phyloP scores from a whole-genome alignment of 2,888 invertebrate species.

The Hydropsyche betteni region DNA sequence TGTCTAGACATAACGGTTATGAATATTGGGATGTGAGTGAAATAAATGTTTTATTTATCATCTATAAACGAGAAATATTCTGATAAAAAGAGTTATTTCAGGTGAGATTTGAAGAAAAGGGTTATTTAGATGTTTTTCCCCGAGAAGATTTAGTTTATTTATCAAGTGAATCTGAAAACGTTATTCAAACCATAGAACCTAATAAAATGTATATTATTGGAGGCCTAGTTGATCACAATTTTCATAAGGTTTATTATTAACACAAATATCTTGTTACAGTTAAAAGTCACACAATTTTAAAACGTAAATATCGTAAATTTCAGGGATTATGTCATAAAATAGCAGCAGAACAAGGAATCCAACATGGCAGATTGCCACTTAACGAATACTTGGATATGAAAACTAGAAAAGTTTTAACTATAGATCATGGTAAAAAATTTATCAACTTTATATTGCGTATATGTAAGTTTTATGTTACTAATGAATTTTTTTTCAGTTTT shows the following conservation, averaged over 20 bases:
- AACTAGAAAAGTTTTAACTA: conserved; percentile 91
- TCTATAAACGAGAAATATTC: not conserved
- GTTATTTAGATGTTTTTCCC: conserved; percentile 76
- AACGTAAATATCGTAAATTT: not conserved
- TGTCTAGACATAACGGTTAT: conserved; percentile 86
- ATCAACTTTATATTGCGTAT: conserved; percentile 19
- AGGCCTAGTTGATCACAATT: conserved; percentile 97
- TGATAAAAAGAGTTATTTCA: conserved; percentile 54
- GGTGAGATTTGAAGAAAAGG: conserved; percentile 75
- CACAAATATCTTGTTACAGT: conserved; percentile 32
- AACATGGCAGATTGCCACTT: conserved; percentile 88
- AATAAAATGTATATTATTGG: conserved; percentile 93
- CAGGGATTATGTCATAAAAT: conserved; percentile 86
- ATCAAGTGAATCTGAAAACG: conserved; percentile 92
- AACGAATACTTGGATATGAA: conserved; percentile 90
- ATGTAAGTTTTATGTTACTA: not conserved
- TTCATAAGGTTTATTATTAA: conserved; percentile 75
- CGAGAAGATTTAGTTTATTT: conserved; percentile 87
- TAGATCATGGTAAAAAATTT: conserved; percentile 83
- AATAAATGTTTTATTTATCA: conserved; percentile 8
- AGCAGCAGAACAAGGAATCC: conserved; percentile 80
- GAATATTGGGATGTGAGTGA: conserved; percentile 89
- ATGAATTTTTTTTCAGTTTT: conserved; percentile 72
- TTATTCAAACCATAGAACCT: conserved; percentile 77
- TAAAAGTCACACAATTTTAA: not conserved